Base-by-base conservation (phyloP, 2,797 vertebrate genomes). In the Eleutherodactylus coqui region DNA sequence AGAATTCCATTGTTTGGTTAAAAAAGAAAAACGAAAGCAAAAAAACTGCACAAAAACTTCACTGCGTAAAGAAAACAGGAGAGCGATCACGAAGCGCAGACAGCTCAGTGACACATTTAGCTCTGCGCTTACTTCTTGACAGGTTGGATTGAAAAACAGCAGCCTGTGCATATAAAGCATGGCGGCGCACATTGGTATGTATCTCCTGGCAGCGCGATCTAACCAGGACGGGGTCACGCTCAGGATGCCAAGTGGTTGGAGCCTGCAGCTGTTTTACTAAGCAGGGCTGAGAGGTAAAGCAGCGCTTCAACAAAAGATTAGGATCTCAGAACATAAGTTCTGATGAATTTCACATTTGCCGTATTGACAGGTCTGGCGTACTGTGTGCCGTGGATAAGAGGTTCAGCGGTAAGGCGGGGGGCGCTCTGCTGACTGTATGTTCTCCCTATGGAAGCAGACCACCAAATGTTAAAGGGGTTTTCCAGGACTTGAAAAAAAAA, bases 261-360 rank as follows among this genome's bases (percentile, higher is more conserved):
- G 10, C 21, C 47, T 55, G 49, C 51, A 60, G 16, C 24, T 78
- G 49, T 60, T 78, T 58, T 41, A 78, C 29, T 58, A 36, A 77
- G 14, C 67, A 24, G 19, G 9, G 9, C 67, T 41, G 36, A 70
- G 69, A 73, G 41, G 24, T 73, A 73, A 27, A 73, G n/a, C 69
- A 73, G 69, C 38, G 19, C 69, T 14, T 73, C 38, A 73, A 73
- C 69, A 73, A 45, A 43, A 73, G 69, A 73, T 73, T 45, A 27
- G 16, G 24, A 45, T 45, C 69, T 45, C 11, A 73, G 38, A 73
- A 45, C 24, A 27, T 45, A 27, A 27, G 13, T n/a, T 45, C 41
- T 27, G 24, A 6, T 7, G 0, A 45, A n/a, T 72, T 72, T 72
- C 24, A 27, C 2, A 41, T n/a, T 70, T 70, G 0, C 3, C 4